phyloP scores from a whole-genome alignment of 2,113 vertebrate species.

The Rhinolophus ferrumequinum region DNA sequence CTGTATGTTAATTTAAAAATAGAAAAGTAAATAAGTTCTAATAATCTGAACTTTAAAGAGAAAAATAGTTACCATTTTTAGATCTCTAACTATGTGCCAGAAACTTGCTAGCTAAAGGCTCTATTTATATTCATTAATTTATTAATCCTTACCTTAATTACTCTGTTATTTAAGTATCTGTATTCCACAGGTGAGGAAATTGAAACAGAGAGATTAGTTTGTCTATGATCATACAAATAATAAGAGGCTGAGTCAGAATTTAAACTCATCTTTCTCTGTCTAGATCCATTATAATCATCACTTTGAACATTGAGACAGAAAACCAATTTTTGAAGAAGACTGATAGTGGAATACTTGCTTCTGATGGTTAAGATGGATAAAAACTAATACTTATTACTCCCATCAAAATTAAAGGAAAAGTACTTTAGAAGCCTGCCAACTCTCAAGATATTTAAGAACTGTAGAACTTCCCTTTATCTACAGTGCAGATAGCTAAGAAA shows the following conservation, averaged over 20 bases:
- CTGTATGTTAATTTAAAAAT: background rate
- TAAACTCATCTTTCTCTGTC: background rate
- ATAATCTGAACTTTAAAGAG: background rate
- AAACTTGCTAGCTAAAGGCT: background rate
- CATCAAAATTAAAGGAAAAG: constrained; percentile 42
- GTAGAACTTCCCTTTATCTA: constrained; percentile 30
- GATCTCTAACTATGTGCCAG: background rate
- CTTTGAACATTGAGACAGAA: background rate
- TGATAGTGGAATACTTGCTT: background rate
- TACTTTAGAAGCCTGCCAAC: background rate
- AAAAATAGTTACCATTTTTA: constrained; percentile 31
- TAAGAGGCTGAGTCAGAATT: background rate
- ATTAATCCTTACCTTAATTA: background rate
- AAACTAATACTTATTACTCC: constrained; percentile 10
- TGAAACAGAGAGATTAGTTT: background rate
- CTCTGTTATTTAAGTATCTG: background rate
- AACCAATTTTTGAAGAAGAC: constrained; percentile 1
- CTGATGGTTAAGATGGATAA: background rate
- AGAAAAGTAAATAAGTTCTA: constrained; percentile 13
- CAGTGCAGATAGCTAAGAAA: constrained; percentile 21
- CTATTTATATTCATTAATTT: constrained; percentile 18
- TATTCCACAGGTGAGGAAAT: constrained; percentile 2
- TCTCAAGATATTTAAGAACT: constrained; percentile 45
- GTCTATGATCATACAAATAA: background rate
- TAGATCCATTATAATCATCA: background rate